Evolutionary conservation across 2,888 invertebrate species (phyloP).

Genomic region (Anorthoa munda): DNA sequence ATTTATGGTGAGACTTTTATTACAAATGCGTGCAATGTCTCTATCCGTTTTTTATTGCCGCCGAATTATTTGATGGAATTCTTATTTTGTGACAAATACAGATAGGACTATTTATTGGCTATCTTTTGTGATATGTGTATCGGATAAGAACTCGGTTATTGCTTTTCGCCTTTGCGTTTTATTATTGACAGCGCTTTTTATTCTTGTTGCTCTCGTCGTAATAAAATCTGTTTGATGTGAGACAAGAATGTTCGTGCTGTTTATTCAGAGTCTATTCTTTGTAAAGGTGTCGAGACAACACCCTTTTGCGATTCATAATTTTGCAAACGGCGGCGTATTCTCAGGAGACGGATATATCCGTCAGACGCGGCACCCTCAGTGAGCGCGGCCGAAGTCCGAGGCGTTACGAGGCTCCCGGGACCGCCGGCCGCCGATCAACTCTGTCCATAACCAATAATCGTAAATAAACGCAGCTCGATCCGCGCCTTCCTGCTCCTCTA

Average conservation of each 20-base stretch:
- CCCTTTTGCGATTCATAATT: conserved; percentile 84
- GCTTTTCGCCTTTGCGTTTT: conserved; percentile 72
- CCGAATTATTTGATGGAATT: conserved; percentile 88
- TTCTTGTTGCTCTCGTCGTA: conserved; percentile 64
- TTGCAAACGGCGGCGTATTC: conserved; percentile 81
- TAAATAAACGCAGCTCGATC: conserved; percentile 86
- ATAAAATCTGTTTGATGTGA: conserved; percentile 69
- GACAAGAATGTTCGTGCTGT: conserved; percentile 61
- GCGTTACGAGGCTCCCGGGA: conserved; percentile 90
- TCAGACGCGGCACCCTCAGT: conserved; percentile 83
- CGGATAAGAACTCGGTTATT: conserved; percentile 76
- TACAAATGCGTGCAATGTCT: conserved; percentile 91
- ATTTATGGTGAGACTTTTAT: conserved; percentile 91
- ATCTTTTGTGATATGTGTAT: conserved; percentile 79
- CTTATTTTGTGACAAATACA: conserved; percentile 86
- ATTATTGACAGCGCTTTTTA: conserved; percentile 71
- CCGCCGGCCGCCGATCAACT: conserved; percentile 83
- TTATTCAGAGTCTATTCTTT: conserved; percentile 58
- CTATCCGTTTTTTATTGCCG: conserved; percentile 89
- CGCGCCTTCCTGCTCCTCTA: conserved; percentile 67
- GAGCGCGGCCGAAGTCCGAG: conserved; percentile 83
- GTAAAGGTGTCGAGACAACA: conserved; percentile 66
- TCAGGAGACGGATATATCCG: conserved; percentile 89
- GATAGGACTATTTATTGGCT: conserved; percentile 81
- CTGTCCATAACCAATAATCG: conserved; percentile 90